Evolutionary conservation across 2,797 vertebrate species (phyloP).

Genomic region (Acanthurus lineatus): DNA sequence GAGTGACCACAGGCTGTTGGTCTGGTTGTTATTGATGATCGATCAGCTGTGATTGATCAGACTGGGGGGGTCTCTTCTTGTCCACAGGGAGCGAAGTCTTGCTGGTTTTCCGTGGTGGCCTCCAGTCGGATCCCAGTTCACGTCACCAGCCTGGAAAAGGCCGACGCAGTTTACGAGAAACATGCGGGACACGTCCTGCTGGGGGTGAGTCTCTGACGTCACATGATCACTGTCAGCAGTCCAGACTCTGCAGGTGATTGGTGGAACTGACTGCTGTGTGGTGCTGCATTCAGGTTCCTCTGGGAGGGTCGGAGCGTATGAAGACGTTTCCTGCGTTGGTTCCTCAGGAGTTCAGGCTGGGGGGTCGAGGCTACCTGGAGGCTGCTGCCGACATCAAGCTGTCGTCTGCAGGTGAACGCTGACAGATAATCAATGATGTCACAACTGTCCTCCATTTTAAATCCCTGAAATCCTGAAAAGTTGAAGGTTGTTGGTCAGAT

Average conservation of each 20-base stretch:
- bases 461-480: too few relatives aligned
- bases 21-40: neutral
- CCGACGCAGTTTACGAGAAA: constrained; percentile 88
- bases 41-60: neutral
- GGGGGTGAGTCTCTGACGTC: constrained; percentile 82
- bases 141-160: constrained; percentile 87
- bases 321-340: constrained; percentile 88
- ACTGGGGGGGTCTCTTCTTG: neutral
- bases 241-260: neutral
- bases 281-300: constrained; percentile 87
- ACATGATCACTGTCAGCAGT: neutral
- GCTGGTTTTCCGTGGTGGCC: constrained; percentile 93
- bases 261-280: neutral
- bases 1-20: too few relatives aligned
- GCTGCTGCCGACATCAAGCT: constrained; percentile 92
- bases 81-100: constrained; percentile 86
- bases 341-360: constrained; percentile 87
- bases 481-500: too few relatives aligned
- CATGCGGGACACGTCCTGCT: constrained; percentile 87
- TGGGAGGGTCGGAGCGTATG: constrained; percentile 92
- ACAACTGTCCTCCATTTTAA: too few relatives aligned
- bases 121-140: constrained; percentile 90
- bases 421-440: neutral
- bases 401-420: constrained; percentile 91
- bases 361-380: constrained; percentile 83